Percentiles rank a stretch among this genome's conserved stretches.
Conservation (phyloP, 2,113 vertebrate genomes). For the Tetrax tetrax region DNA sequence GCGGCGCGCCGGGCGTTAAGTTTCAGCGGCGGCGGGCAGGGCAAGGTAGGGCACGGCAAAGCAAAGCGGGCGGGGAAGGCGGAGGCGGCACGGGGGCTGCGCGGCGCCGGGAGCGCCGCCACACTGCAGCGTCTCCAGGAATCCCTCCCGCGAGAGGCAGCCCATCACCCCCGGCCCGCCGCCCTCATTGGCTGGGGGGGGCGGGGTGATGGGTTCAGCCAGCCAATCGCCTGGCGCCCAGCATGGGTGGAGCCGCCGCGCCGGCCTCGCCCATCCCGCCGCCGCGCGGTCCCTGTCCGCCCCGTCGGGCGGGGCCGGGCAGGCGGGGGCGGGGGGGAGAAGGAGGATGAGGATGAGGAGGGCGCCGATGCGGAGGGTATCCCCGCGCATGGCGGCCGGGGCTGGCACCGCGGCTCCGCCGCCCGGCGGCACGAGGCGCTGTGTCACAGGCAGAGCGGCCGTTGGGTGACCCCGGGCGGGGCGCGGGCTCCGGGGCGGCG, state of each 20-base stretch:
- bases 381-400: not conserved
- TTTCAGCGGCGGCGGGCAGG: conserved; percentile 40
- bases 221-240: conserved; percentile 72
- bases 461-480: conserved; percentile 31
- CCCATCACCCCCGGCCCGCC: conserved; percentile 62
- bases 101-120: conserved; percentile 79
- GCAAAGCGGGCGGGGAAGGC: conserved; percentile 1
- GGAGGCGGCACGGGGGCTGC: conserved; percentile 74
- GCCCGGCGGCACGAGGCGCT: conserved; percentile 12
- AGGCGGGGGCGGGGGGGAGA: not conserved
- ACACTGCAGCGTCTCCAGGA: conserved; percentile 85
- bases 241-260: conserved; percentile 81
- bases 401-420: not conserved
- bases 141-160: conserved; percentile 87
- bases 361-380: not conserved
- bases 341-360: too few species aligned
- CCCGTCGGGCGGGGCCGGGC: conserved; percentile 58
- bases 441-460: not conserved
- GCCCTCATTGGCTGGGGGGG: conserved; percentile 81
- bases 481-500: not conserved
- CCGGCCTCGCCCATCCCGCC: conserved; percentile 74
- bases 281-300: conserved; percentile 50
- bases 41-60: not conserved
- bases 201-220: conserved; percentile 59
- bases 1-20: conserved; percentile 54